phyloP scores from a whole-genome alignment of 2,113 vertebrate species.

The Panthera leo region DNA sequence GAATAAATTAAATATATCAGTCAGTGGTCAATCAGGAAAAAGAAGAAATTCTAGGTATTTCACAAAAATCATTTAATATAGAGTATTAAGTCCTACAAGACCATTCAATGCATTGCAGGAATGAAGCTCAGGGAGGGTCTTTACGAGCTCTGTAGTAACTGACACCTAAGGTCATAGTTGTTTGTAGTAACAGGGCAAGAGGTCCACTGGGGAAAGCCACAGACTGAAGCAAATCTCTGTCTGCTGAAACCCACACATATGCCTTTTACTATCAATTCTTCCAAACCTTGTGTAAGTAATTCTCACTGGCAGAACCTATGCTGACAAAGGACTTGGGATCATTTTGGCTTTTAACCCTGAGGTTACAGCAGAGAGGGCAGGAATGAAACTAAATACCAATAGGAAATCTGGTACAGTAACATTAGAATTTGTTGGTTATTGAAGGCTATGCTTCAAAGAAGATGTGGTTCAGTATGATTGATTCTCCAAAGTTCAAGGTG shows the following conservation, averaged over 20 bases:
- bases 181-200: neutral
- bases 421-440: neutral
- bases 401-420: neutral
- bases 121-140: neutral
- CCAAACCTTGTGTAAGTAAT: neutral
- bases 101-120: neutral
- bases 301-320: neutral
- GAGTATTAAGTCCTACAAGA: neutral
- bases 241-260: neutral
- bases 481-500: neutral
- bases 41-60: neutral
- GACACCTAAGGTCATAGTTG: neutral
- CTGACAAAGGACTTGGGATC: no score
- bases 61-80: neutral
- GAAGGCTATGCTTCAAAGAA: neutral
- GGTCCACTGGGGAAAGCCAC: neutral
- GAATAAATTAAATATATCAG: neutral
- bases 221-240: neutral
- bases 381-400: neutral
- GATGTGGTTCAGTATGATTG: neutral
- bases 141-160: neutral
- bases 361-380: neutral
- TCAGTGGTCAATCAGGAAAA: neutral
- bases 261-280: neutral
- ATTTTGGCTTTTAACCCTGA: neutral